Base-by-base conservation (phyloP, 2,113 vertebrate genomes). In the Hepsetus odoe region DNA sequence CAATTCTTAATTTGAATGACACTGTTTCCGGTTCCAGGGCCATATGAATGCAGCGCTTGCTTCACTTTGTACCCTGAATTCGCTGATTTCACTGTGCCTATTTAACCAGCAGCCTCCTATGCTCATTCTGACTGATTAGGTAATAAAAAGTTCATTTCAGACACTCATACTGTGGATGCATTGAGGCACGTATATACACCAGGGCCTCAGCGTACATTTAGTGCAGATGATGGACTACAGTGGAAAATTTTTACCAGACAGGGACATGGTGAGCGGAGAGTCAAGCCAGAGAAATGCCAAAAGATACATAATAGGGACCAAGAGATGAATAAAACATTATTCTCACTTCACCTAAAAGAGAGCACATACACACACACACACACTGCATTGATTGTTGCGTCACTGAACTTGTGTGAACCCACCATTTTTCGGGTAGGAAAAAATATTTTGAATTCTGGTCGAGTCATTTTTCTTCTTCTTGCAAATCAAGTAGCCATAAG, bases 261-360 rank as follows among this genome's bases (percentile, higher is more conserved):
- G n/a, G 28, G 33, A 65, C 33, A n/a, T 7, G 1, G 77, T 73
- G 28, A 58, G 46, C n/a, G 65, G 65, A 70, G 42, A 66, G 30
- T 68, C 46, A 55, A 66, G 67, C 22, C 72, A 75, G 28, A 66
- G 14, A 68, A 84, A 72, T 20, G 53, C 55, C 72, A 79, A 82
- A 83, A 46, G 69, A 82, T 44, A 42, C 69, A 58, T 49, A 55
- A 73, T 30, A 44, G 72, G 24, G 46, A 72, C 46, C 65, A 28
- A 28, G 51, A 33, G 75, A 84, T 84, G 82, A 84, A 81, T 81
- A 78, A 84, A 81, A 77, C 76, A 82, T 82, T 24, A 82, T 38
- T n/a, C 61, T 71, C 58, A 82, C 72, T 65, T 69, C 30, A 82
- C 67, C 75, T 77, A 53, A 68, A 58, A 75, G 69, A 73, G 69